phyloP scores from a whole-genome alignment of 2,113 vertebrate species.

The Seriola aureovittata region DNA sequence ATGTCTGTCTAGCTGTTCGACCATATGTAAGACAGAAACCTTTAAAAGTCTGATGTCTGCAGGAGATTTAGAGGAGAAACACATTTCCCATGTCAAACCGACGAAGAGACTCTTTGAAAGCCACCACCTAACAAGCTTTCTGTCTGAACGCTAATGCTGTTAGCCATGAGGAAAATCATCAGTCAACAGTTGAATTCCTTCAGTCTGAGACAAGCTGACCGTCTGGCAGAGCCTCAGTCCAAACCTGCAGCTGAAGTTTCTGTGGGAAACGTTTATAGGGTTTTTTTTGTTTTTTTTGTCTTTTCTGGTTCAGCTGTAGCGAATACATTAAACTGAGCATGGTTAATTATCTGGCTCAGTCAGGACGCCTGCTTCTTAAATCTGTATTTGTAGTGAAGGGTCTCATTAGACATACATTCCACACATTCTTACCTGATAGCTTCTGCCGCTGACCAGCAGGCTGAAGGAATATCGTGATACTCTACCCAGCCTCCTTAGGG shows the following conservation, averaged over 20 bases:
- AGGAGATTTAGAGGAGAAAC: neutral
- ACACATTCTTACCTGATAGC: constrained; percentile 15
- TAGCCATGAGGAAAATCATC: constrained; percentile 29
- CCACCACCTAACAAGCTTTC: neutral
- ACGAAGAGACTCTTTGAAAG: constrained; percentile 12
- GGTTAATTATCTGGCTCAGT: neutral
- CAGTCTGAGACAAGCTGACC: constrained; percentile 1
- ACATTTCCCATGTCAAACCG: constrained; percentile 2
- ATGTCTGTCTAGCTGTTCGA: neutral
- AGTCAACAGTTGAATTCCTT: neutral
- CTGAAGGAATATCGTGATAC: constrained; percentile 2
- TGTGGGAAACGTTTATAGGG: neutral
- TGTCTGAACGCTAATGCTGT: constrained; percentile 38
- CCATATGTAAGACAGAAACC: neutral
- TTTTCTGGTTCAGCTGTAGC: neutral
- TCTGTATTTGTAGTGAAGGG: neutral
- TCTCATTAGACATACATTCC: constrained; percentile 38
- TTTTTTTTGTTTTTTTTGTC: neutral
- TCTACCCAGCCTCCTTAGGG: neutral
- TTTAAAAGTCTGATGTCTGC: constrained; percentile 25
- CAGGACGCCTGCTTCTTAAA: neutral
- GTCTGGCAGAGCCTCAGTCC: constrained; percentile 12
- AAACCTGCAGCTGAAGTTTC: constrained; percentile 4
- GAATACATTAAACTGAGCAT: neutral
- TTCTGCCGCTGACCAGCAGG: neutral